Evolutionary conservation across 1,140 invertebrate species (phyloP), one percentile per base, ranked within the genome.

Genomic region (Acromyrmex echinatior): DNA sequence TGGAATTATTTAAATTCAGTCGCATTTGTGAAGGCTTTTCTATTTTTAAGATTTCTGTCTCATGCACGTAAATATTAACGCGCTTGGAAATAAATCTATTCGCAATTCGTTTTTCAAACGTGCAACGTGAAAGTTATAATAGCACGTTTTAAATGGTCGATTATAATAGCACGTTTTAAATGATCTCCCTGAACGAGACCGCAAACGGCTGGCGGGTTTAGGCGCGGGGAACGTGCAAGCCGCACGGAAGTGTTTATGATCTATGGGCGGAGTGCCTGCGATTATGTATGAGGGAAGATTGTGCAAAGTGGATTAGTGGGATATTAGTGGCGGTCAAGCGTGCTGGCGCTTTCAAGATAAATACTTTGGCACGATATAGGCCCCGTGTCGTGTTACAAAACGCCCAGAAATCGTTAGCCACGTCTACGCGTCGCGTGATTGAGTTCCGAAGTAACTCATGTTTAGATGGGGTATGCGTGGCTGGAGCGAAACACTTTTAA

Each of bases 201-300:
- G 56, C 80, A 76, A 82, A 82, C 56, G 45, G 45, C 14, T 14
- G 14, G 49, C 49, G 31, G 31, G 49, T 14, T 25, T 31, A 56
- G 49, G n/a, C 39, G 25, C 35, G 70, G 70, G 28, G 70, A 76
- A 84, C 58, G 39, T 49, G 56, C 56, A 62, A 51, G 56, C 70
- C 56, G 56, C 80, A 84, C 80, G 70, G 80, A 84, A 76, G 80
- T 74, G 80, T 84, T 84, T 84, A 84, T 84, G 80, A 84, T 84
- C 68, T 84, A 84, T 84, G 70, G 80, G 80, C 70, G 70, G 80
- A 74, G 56, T 58, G 31, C 39, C 56, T 84, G 70, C 56, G 60
- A 84, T 84, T 84, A 84, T 84, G 80, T 84, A 84, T 58, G 80
- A 63, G 71, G 70, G 80, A 84, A 84, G 80, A 84, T 84, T 84